These are phyloP conservation scores for Ricordea florida DNA, from an alignment of 92 coral and sea anemone genomes.

Conservation along the genomic window DNA sequence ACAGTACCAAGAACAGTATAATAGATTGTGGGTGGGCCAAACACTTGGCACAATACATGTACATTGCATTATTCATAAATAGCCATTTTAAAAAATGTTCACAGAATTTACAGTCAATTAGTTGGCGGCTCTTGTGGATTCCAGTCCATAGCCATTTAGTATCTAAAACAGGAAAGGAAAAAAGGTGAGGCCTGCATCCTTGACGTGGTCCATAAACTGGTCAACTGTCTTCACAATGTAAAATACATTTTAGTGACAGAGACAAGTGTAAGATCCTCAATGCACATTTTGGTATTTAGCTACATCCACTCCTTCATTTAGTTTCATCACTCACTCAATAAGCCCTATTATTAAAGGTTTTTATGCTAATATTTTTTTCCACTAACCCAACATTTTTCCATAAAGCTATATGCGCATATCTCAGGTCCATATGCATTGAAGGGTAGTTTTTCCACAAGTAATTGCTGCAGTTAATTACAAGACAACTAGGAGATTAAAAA, in stretches of 20 bases:
- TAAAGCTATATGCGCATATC: too few species aligned
- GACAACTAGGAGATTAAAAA: too few species aligned
- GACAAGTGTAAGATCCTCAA: too few species aligned
- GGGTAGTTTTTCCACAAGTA: too few species aligned
- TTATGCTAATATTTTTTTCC: too few species aligned
- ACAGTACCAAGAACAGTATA: neutral
- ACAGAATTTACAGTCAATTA: slow-evolving; percentile 55
- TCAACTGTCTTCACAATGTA: neutral
- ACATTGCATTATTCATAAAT: slow-evolving; percentile 31
- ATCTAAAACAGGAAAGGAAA: slow-evolving; percentile 41
- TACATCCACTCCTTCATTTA: too few species aligned
- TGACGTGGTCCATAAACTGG: neutral
- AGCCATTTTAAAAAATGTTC: slow-evolving; percentile 44
- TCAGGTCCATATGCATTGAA: too few species aligned
- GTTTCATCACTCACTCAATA: too few species aligned
- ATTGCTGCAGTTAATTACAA: too few species aligned
- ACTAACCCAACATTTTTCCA: too few species aligned
- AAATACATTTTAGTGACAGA: neutral
- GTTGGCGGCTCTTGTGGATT: slow-evolving; percentile 11
- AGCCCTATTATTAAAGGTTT: too few species aligned
- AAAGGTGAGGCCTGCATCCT: neutral
- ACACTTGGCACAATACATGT: slow-evolving; percentile 11
- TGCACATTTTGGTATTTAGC: too few species aligned
- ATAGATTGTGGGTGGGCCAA: slow-evolving; percentile 2
- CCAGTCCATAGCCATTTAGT: slow-evolving; percentile 56